A percentile compares a stretch with the other conserved stretches of the same genome.
Conservation (phyloP, 1,140 invertebrate genomes). For the Nephila pilipes region DNA sequence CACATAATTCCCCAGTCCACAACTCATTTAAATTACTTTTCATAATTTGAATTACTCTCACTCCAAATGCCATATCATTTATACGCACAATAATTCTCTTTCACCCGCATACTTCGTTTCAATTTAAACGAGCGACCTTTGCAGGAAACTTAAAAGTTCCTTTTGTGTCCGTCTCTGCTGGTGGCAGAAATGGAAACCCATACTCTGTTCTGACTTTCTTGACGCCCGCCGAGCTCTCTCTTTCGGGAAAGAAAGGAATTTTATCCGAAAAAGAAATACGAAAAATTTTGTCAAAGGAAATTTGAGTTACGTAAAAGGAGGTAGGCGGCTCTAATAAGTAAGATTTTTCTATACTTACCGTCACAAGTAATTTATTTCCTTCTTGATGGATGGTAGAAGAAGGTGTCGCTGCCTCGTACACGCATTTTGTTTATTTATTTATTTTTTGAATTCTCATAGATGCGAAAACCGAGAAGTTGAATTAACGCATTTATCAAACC, state of each 20-base stretch:
- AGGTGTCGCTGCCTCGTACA: slow-evolving; percentile 38
- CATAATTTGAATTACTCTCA: neutral
- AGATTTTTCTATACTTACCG: slow-evolving; percentile 65
- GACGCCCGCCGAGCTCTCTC: neutral
- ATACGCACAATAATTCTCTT: neutral
- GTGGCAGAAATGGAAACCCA: neutral
- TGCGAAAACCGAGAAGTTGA: slow-evolving; percentile 50
- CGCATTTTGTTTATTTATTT: neutral
- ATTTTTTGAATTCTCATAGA: neutral
- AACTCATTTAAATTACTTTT: slow-evolving; percentile 22
- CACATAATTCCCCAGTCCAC: neutral
- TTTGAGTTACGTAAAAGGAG: slow-evolving; percentile 24
- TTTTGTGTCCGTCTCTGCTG: neutral
- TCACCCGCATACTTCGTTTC: neutral
- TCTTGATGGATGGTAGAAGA: slow-evolving; percentile 32
- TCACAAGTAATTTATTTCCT: slow-evolving; percentile 65
- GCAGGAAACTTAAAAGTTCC: neutral
- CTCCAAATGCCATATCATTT: neutral
- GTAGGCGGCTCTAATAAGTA: slow-evolving; percentile 59
- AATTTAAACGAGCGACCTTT: neutral
- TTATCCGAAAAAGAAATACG: neutral
- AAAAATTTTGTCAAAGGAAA: slow-evolving; percentile 48
- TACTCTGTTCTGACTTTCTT: neutral
- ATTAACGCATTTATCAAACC: slow-evolving; percentile 71
- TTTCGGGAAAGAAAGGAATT: neutral